Evolutionary conservation across 2,888 invertebrate species (phyloP).

Genomic region (Drosophila nr. medialis): DNA sequence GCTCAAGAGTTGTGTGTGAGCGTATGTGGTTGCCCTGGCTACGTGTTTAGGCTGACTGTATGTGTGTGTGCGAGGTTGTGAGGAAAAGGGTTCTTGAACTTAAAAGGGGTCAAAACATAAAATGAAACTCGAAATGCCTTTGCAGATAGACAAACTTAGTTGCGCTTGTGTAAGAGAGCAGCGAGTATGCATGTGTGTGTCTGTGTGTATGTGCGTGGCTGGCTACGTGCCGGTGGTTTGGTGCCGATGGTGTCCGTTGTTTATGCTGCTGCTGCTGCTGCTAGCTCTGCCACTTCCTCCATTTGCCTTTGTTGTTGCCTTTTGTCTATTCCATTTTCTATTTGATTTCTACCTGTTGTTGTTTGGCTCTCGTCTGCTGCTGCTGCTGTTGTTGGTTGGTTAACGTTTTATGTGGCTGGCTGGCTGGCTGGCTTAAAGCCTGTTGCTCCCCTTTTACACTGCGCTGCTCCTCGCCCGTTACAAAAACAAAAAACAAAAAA

Average conservation of each 20-base stretch:
- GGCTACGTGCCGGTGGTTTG: constrained; percentile 61
- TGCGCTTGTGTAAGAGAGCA: constrained; percentile 45
- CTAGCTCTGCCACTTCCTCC: constrained; percentile 67
- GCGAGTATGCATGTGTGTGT: constrained; percentile 27
- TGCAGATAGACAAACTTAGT: constrained; percentile 76
- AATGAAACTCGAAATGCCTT: constrained; percentile 81
- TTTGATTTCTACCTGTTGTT: constrained; percentile 79
- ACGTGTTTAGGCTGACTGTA: constrained; percentile 13
- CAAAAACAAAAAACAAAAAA: constrained; percentile 2
- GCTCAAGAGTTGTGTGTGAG: constrained; percentile 61
- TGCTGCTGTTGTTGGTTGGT: constrained; percentile 33
- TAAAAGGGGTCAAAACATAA: constrained; percentile 83
- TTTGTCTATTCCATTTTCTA: constrained; percentile 78
- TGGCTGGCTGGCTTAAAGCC: constrained; percentile 60
- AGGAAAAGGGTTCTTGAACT: constrained; percentile 84
- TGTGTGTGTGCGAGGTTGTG: constrained; percentile 55
- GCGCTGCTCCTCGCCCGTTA: constrained; percentile 51
- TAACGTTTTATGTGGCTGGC: constrained; percentile 51
- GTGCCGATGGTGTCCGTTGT: constrained; percentile 71
- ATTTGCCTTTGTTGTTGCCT: constrained; percentile 67
- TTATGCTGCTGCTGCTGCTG: constrained; percentile 53
- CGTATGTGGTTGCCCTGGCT: constrained; percentile 51
- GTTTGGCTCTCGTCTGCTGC: constrained; percentile 52
- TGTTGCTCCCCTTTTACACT: constrained; percentile 71
- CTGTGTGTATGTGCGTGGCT: constrained; percentile 38